These are phyloP conservation scores for Brienomyrus longianalis DNA, from an alignment of 2,113 vertebrate genomes.

Conservation along the genomic window DNA sequence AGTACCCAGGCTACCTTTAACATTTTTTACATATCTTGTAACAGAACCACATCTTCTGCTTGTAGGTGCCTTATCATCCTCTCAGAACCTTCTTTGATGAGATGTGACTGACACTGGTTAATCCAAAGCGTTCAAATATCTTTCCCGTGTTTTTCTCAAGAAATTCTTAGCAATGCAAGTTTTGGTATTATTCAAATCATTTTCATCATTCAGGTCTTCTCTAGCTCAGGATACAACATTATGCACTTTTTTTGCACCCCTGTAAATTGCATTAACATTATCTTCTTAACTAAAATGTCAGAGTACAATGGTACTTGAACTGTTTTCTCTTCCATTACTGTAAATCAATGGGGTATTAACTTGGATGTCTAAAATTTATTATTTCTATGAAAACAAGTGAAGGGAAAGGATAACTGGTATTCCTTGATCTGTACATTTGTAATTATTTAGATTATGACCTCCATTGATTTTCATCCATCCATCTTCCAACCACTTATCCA, in stretches of 20 bases:
- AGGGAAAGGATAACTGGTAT: neutral
- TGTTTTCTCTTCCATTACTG: neutral
- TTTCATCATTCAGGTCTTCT: neutral
- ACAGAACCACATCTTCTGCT: neutral
- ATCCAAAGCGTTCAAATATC: neutral
- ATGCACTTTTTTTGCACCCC: no score
- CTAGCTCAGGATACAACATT: neutral
- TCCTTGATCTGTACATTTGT: neutral
- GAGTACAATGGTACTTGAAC: neutral
- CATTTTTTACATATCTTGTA: neutral
- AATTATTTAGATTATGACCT: neutral
- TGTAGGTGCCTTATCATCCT: neutral
- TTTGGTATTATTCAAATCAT: neutral
- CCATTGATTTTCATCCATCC: neutral
- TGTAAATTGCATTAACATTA: neutral
- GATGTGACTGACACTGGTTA: neutral
- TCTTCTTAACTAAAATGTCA: neutral
- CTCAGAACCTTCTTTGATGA: neutral
- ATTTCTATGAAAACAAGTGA: neutral
- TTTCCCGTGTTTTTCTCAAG: neutral
- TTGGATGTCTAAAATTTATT: neutral
- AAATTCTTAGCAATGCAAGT: no score
- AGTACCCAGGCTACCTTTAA: neutral
- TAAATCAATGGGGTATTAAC: neutral
- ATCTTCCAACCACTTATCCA: neutral